These are phyloP conservation scores for Delichon dasypus DNA, from an alignment of 2,797 vertebrate species.

Conservation along the genomic window DNA sequence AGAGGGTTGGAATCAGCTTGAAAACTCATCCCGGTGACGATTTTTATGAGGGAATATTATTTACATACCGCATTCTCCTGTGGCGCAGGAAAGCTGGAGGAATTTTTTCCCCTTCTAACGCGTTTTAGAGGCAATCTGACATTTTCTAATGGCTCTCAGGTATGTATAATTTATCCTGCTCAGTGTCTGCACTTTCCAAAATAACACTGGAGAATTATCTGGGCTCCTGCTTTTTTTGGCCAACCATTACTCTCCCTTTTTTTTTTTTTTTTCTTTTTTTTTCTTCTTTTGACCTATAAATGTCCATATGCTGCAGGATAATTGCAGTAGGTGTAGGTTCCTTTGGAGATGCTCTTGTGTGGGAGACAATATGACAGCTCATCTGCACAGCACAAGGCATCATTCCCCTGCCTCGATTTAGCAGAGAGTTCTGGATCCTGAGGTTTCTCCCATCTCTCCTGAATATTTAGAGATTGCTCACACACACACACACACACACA, in stretches of 20 bases:
- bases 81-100: background rate
- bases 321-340: slow-evolving; percentile 62
- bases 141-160: slow-evolving; percentile 46
- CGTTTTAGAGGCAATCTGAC: background rate
- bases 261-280: background rate
- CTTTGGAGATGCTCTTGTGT: slow-evolving; percentile 55
- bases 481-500: background rate
- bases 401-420: slow-evolving; percentile 38
- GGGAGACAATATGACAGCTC: slow-evolving; percentile 67
- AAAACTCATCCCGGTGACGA: background rate
- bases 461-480: slow-evolving; percentile 17
- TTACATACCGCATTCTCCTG: background rate
- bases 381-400: slow-evolving; percentile 60
- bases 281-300: slow-evolving; percentile 61
- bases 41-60: slow-evolving; percentile 2
- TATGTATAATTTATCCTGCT: slow-evolving; percentile 32
- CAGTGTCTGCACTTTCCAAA: background rate
- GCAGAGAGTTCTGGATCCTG: background rate
- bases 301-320: slow-evolving; percentile 55
- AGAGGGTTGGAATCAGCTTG: background rate
- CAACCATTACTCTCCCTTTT: slow-evolving; percentile 4
- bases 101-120: background rate
- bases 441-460: slow-evolving; percentile 21
- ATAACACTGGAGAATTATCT: slow-evolving; percentile 7
- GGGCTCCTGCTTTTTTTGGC: slow-evolving; percentile 37